Evolutionary conservation across 2,888 invertebrate species (phyloP).

Genomic region (Aphidius colemani): DNA sequence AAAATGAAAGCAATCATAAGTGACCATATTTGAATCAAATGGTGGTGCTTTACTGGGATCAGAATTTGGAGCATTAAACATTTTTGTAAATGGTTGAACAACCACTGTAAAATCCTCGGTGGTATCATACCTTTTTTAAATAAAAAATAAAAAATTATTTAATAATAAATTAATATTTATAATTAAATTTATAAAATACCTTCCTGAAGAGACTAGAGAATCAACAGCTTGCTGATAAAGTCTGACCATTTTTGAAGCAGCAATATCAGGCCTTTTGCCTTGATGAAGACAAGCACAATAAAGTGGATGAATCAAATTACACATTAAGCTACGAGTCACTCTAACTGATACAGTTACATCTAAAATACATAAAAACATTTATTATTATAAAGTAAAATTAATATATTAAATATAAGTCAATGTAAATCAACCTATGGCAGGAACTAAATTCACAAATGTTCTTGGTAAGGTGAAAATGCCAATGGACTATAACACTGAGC

Average conservation of each 20-base stretch:
- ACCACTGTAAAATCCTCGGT: constrained; percentile 75
- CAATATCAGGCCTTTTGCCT: constrained; percentile 64
- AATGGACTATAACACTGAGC: constrained; percentile 66
- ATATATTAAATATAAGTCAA: constrained; percentile 2
- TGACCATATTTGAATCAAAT: constrained; percentile 73
- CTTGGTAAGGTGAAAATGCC: constrained; percentile 69
- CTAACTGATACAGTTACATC: constrained; percentile 75
- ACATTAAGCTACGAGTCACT: constrained; percentile 68
- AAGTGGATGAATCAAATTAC: constrained; percentile 72
- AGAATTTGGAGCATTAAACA: constrained; percentile 68
- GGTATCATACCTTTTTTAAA: constrained; percentile 65
- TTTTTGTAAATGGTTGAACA: constrained; percentile 73
- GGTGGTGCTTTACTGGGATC: constrained; percentile 60
- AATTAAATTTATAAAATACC: constrained; percentile 45
- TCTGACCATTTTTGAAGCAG: constrained; percentile 67
- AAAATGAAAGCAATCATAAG: constrained; percentile 80
- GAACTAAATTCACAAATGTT: constrained; percentile 73
- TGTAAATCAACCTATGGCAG: constrained; percentile 67
- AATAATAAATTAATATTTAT: background rate
- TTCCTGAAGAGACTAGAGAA: constrained; percentile 63
- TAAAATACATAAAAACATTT: constrained; percentile 55
- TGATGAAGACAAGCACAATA: constrained; percentile 77
- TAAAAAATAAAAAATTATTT: background rate
- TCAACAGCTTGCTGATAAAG: constrained; percentile 72
- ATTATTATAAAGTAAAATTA: constrained; percentile 1